phyloP scores from a whole-genome alignment of 2,797 vertebrate genomes.

The Cheirogaleus major region DNA sequence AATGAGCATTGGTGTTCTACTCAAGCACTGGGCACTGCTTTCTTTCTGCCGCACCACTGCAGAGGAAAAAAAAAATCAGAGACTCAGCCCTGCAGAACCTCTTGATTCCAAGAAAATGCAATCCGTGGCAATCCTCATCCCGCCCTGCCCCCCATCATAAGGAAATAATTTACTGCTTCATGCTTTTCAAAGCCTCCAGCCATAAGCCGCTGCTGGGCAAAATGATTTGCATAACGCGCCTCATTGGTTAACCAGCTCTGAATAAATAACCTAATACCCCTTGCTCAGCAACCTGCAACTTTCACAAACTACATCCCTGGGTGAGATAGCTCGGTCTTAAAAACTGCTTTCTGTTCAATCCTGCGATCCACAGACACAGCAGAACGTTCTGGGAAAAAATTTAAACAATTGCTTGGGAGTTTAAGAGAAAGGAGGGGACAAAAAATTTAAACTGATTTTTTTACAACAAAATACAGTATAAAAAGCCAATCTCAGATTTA shows the following conservation, averaged over 20 bases:
- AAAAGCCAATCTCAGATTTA: not conserved
- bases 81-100: not conserved
- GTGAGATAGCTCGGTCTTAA: not conserved
- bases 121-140: not conserved
- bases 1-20: not conserved
- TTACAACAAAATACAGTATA: constrained; percentile 32
- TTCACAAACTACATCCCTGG: not conserved
- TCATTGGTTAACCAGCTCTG: constrained; percentile 40
- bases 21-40: not conserved
- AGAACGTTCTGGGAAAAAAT: not conserved
- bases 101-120: constrained; percentile 24
- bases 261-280: constrained; percentile 21
- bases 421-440: not conserved
- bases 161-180: constrained; percentile 67
- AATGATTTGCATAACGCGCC: constrained; percentile 25
- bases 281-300: constrained; percentile 58
- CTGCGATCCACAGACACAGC: not conserved
- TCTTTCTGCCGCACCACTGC: not conserved
- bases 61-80: not conserved
- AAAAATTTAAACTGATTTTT: constrained; percentile 3
- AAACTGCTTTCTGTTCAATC: constrained; percentile 38
- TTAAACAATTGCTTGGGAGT: not conserved
- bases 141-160: constrained; percentile 39
- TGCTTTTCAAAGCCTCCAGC: constrained; percentile 53
- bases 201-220: constrained; percentile 29